Evolutionary conservation across 2,797 vertebrate species (phyloP).

Genomic region (Alauda arvensis): DNA sequence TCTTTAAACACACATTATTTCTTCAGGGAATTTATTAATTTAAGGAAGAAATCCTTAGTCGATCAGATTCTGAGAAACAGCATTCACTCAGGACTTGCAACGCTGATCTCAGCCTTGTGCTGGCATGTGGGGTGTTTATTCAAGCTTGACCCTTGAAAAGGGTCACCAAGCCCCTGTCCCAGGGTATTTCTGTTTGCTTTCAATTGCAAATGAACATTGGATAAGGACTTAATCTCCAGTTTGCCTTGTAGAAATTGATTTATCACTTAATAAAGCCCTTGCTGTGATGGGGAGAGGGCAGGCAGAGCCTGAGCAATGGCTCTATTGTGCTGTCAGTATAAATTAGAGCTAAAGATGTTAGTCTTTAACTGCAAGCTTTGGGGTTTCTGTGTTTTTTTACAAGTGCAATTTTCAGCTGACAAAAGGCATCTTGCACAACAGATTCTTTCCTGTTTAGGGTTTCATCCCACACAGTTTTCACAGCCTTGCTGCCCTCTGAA

Average conservation of each 20-base stretch:
- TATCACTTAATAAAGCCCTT: conserved; percentile 46
- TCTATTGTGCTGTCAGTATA: conserved; percentile 42
- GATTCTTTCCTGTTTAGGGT: conserved; percentile 44
- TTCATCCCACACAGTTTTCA: conserved; percentile 19
- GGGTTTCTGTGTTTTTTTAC: conserved; percentile 13
- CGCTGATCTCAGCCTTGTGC: background rate
- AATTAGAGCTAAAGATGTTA: conserved; percentile 56
- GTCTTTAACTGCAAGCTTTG: conserved; percentile 33
- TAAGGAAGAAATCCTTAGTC: background rate
- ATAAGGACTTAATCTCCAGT: conserved; percentile 18
- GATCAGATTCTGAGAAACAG: background rate
- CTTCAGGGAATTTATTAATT: background rate
- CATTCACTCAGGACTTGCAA: background rate
- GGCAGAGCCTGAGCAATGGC: conserved; percentile 21
- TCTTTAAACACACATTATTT: background rate
- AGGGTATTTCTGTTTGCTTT: conserved; percentile 24
- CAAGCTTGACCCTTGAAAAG: background rate
- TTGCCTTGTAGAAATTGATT: conserved; percentile 52
- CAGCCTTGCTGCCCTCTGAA: conserved; percentile 1
- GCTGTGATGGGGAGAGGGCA: conserved; percentile 9
- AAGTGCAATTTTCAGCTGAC: conserved; percentile 51
- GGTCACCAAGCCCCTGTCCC: background rate
- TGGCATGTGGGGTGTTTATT: background rate
- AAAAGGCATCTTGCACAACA: conserved; percentile 50
- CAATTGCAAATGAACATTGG: conserved; percentile 26